Percentiles rank a stretch among this genome's conserved stretches.
Evolutionary conservation across 92 coral and sea anemone genomes (phyloP).

Genomic region (Umimayanthus chanpuru): DNA sequence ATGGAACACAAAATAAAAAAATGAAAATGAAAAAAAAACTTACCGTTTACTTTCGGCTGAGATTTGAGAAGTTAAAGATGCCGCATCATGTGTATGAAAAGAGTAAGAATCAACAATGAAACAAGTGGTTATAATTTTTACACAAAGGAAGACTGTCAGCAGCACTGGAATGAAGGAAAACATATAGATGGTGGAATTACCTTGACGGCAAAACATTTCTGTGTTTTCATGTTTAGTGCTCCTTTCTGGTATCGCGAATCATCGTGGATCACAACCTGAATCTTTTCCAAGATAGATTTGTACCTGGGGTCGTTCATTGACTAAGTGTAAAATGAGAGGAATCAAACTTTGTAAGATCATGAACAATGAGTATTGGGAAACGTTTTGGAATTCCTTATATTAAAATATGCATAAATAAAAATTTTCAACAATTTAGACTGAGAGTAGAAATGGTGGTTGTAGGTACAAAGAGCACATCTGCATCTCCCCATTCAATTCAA

Average conservation of each 20-base stretch:
- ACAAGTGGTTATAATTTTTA: background rate
- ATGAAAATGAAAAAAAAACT: background rate
- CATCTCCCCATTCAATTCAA: too few relatives aligned
- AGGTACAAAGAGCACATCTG: too few relatives aligned
- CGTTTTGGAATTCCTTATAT: too few relatives aligned
- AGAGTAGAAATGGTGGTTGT: too few relatives aligned
- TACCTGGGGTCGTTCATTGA: slow-evolving; percentile 89
- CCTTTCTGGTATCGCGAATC: slow-evolving; percentile 98
- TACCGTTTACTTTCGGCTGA: slow-evolving; percentile 89
- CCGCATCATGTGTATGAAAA: background rate
- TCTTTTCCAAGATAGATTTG: slow-evolving; percentile 77
- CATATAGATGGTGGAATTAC: slow-evolving; percentile 36
- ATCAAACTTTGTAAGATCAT: background rate
- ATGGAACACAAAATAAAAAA: background rate
- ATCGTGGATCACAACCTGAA: slow-evolving; percentile 94
- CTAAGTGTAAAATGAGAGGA: slow-evolving; percentile 35
- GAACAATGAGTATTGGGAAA: background rate
- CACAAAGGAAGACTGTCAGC: background rate
- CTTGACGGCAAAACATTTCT: slow-evolving; percentile 98
- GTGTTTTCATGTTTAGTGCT: slow-evolving; percentile 97
- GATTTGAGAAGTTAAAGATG: slow-evolving; percentile 22
- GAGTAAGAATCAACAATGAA: background rate
- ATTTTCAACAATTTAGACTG: background rate
- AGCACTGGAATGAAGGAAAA: background rate
- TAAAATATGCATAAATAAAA: too few relatives aligned